These are phyloP conservation scores for Rhingia campestris DNA, from an alignment of 2,888 invertebrate genomes.

Conservation along the genomic window DNA sequence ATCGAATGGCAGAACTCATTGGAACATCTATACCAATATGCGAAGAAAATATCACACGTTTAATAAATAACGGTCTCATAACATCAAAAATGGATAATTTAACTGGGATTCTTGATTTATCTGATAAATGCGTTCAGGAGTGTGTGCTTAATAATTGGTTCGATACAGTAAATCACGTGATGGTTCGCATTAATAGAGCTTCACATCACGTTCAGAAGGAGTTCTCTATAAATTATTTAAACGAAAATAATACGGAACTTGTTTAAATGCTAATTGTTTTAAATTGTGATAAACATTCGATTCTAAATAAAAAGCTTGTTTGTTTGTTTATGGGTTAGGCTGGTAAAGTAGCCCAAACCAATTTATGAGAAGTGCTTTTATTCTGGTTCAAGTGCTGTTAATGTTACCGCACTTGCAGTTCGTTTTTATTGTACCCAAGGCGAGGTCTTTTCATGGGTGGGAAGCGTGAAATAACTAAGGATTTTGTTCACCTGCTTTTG, in stretches of 20 bases:
- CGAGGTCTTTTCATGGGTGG: too few relatives aligned
- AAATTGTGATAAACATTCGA: too few relatives aligned
- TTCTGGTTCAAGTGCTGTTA: too few relatives aligned
- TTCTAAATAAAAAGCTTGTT: too few relatives aligned
- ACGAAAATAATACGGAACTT: neutral
- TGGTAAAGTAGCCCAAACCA: too few relatives aligned
- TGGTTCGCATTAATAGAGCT: constrained; percentile 95
- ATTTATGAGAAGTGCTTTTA: too few relatives aligned
- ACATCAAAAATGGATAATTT: constrained; percentile 96
- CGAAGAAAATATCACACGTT: constrained; percentile 94
- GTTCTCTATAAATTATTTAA: constrained; percentile 41
- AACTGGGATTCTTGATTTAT: constrained; percentile 93
- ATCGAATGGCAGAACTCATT: constrained; percentile 93
- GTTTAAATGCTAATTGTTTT: neutral
- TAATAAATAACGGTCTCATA: constrained; percentile 93
- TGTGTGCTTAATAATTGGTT: constrained; percentile 92
- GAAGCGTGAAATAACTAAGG: too few relatives aligned
- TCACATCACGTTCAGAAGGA: constrained; percentile 97
- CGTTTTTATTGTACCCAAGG: too few relatives aligned
- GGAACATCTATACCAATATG: constrained; percentile 92
- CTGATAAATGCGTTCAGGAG: constrained; percentile 79
- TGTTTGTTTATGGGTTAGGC: too few relatives aligned
- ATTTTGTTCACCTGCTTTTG: too few relatives aligned
- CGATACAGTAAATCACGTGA: constrained; percentile 90
- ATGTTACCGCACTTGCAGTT: too few relatives aligned